Conservation (phyloP, 2,888 invertebrate species). For the Nymphalis polychloros region DNA sequence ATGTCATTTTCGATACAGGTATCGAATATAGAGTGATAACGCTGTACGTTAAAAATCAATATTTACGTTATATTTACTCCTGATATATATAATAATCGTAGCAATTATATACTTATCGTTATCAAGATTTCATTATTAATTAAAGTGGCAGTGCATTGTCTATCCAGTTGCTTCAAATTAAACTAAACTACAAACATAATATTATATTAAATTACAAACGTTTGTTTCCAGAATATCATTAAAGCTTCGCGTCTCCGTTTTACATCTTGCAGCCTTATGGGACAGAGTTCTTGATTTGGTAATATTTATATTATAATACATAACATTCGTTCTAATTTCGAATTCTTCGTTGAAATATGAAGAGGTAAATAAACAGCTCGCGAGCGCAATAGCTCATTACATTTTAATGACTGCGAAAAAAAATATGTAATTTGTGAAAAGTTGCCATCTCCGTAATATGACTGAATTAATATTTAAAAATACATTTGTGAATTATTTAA, state of each 20-base stretch:
- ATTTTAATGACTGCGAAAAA: slow-evolving; percentile 35
- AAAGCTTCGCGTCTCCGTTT: slow-evolving; percentile 27
- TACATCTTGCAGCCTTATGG: slow-evolving; percentile 27
- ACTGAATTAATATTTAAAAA: slow-evolving; percentile 7
- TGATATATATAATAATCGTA: neutral
- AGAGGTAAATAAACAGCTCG: slow-evolving; percentile 29
- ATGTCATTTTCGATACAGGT: slow-evolving; percentile 25
- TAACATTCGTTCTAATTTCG: slow-evolving; percentile 39
- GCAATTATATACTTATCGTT: neutral
- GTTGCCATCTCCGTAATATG: slow-evolving; percentile 16
- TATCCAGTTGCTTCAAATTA: slow-evolving; percentile 9
- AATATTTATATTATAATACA: slow-evolving; percentile 65
- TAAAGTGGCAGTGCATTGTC: slow-evolving; percentile 5
- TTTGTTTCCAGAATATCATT: slow-evolving; percentile 30
- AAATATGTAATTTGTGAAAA: slow-evolving; percentile 28
- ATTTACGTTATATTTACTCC: too few species aligned
- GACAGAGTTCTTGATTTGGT: slow-evolving; percentile 56
- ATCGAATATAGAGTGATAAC: neutral
- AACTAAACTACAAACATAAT: slow-evolving; percentile 17
- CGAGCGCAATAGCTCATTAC: slow-evolving; percentile 36
- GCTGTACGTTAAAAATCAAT: neutral
- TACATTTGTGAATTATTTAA: slow-evolving; percentile 5
- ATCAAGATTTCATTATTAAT: neutral
- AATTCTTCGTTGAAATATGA: slow-evolving; percentile 31
- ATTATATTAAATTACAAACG: slow-evolving; percentile 27